phyloP scores from a whole-genome alignment of 2,797 vertebrate genomes.

The Triplophysa yarkandensis region DNA sequence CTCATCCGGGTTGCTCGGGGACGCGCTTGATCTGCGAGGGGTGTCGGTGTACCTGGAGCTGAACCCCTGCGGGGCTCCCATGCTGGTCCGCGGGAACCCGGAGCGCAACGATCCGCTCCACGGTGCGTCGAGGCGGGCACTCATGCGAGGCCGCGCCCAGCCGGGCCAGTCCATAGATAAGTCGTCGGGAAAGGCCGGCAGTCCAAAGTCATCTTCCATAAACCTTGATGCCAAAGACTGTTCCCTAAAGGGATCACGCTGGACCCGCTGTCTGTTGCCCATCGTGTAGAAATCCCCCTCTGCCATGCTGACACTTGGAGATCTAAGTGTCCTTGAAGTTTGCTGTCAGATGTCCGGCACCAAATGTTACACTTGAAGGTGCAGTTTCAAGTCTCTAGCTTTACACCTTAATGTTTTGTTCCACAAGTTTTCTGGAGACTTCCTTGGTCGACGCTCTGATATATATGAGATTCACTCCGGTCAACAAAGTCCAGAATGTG shows the following conservation, averaged over 20 bases:
- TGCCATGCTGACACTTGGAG: conserved; percentile 67
- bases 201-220: conserved; percentile 93
- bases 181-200: conserved; percentile 88
- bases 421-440: conserved; percentile 26
- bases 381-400: too few species aligned
- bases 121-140: conserved; percentile 76
- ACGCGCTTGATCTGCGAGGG: conserved; percentile 71
- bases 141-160: conserved; percentile 89
- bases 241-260: conserved; percentile 90
- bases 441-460: conserved; percentile 43
- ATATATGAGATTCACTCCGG: conserved; percentile 67
- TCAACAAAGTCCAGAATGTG: conserved; percentile 65
- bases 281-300: conserved; percentile 80
- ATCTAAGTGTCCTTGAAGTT: background rate
- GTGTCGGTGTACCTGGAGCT: conserved; percentile 79
- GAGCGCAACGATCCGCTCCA: conserved; percentile 83
- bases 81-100: conserved; percentile 76
- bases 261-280: conserved; percentile 82
- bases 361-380: too few species aligned
- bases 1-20: conserved; percentile 79
- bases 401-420: background rate
- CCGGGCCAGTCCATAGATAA: conserved; percentile 91
- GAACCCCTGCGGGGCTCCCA: conserved; percentile 74
- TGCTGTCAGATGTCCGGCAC: background rate
- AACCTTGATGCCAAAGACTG: conserved; percentile 84